A percentile compares a stretch with the other conserved stretches of the same genome.
phyloP scores from a whole-genome alignment of 1,140 invertebrate species.

The Cryptotermes secundus region DNA sequence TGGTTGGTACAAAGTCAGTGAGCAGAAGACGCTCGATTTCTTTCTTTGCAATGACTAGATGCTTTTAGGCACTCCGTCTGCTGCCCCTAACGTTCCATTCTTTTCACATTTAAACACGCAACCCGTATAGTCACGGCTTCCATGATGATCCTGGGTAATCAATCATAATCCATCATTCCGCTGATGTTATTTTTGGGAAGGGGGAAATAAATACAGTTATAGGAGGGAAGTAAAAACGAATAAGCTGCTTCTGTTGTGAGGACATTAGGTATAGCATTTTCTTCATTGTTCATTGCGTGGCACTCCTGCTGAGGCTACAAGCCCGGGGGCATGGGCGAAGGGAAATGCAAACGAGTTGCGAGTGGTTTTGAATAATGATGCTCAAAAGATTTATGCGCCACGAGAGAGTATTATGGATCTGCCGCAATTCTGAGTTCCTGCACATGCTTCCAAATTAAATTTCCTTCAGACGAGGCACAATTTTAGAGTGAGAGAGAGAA shows the following conservation, averaged over 20 bases:
- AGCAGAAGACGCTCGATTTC: not conserved
- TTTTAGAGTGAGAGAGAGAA: too few species aligned
- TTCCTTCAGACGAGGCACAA: too few species aligned
- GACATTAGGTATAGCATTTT: not conserved
- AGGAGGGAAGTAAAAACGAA: not conserved
- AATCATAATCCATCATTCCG: constrained; percentile 5
- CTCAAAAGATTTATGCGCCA: not conserved
- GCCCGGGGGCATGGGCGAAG: not conserved
- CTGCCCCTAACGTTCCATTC: not conserved
- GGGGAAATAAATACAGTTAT: not conserved
- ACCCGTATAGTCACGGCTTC: not conserved
- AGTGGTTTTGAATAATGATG: not conserved
- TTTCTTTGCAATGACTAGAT: not conserved
- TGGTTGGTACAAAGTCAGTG: too few species aligned
- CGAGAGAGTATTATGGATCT: not conserved
- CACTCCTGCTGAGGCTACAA: not conserved
- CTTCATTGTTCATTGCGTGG: not conserved
- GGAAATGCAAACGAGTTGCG: not conserved
- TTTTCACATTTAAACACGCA: constrained; percentile 1
- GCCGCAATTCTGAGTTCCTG: not conserved
- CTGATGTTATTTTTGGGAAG: not conserved
- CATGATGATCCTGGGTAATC: not conserved
- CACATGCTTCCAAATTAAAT: not conserved
- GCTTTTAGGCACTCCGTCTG: not conserved
- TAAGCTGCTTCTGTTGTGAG: not conserved